Evolutionary conservation across 2,888 invertebrate species (phyloP).

Genomic region (Hipparchia sbordonii): DNA sequence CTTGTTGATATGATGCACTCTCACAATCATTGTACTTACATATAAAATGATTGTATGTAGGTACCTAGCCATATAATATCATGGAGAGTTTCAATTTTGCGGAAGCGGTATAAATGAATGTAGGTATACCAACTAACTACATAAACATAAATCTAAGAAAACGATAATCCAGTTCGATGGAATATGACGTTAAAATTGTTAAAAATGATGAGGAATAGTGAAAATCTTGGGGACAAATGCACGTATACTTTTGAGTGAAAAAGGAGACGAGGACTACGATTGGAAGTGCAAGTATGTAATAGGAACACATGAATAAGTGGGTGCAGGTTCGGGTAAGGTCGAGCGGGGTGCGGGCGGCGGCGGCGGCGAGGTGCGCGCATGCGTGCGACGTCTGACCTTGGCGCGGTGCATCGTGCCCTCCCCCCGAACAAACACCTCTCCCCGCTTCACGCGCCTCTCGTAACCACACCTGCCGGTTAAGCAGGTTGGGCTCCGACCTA

Average conservation of each 20-base stretch:
- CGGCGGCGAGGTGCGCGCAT: constrained; percentile 63
- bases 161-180: not conserved
- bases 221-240: not conserved
- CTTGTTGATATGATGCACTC: not conserved
- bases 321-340: constrained; percentile 57
- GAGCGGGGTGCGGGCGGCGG: constrained; percentile 43
- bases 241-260: constrained; percentile 22
- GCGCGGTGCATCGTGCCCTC: constrained; percentile 75
- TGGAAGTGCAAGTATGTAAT: constrained; percentile 54
- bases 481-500: constrained; percentile 74
- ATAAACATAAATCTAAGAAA: not conserved
- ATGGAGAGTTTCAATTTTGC: not conserved
- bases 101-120: constrained; percentile 5
- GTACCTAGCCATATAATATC: not conserved
- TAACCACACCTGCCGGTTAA: constrained; percentile 75
- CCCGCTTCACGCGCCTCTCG: constrained; percentile 56
- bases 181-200: not conserved
- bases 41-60: not conserved
- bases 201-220: too few relatives aligned
- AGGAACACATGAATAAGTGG: constrained; percentile 61
- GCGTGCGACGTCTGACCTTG: constrained; percentile 79
- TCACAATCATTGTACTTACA: not conserved
- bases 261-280: constrained; percentile 44
- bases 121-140: not conserved
- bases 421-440: constrained; percentile 54